These are phyloP conservation scores for Drosophila nigricruria DNA, from an alignment of 2,888 invertebrate genomes.

Conservation along the genomic window DNA sequence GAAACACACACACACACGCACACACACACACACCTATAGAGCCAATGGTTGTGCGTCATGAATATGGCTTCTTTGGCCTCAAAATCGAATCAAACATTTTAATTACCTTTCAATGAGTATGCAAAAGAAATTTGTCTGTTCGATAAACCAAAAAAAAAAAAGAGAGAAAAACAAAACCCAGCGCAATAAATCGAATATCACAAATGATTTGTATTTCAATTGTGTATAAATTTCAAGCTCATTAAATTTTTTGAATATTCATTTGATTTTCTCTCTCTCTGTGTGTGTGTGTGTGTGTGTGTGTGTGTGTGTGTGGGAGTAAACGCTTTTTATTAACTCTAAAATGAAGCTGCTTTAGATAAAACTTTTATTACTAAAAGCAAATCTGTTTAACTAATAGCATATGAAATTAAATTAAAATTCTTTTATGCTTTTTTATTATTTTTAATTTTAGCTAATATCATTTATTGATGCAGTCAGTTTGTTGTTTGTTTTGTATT, in stretches of 20 bases:
- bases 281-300: neutral
- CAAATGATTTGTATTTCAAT: conserved; percentile 55
- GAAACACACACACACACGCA: conserved; percentile 39
- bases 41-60: conserved; percentile 49
- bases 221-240: conserved; percentile 64
- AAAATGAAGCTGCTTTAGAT: neutral
- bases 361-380: neutral
- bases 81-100: conserved; percentile 79
- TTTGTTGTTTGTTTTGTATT: neutral
- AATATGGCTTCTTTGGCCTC: conserved; percentile 64
- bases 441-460: neutral
- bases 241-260: conserved; percentile 55
- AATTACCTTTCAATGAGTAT: conserved; percentile 84
- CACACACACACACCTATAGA: conserved; percentile 1
- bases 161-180: conserved; percentile 5
- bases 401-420: neutral
- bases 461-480: conserved; percentile 4
- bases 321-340: conserved; percentile 7
- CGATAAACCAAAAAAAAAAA: neutral
- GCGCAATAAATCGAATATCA: conserved; percentile 31
- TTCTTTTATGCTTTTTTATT: neutral
- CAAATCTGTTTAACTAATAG: neutral
- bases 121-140: conserved; percentile 72
- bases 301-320: conserved; percentile 8
- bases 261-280: conserved; percentile 25